Percentiles rank a stretch among this genome's conserved stretches.
phyloP scores from a whole-genome alignment of 1,140 invertebrate genomes.

The Drosophila navojoa region DNA sequence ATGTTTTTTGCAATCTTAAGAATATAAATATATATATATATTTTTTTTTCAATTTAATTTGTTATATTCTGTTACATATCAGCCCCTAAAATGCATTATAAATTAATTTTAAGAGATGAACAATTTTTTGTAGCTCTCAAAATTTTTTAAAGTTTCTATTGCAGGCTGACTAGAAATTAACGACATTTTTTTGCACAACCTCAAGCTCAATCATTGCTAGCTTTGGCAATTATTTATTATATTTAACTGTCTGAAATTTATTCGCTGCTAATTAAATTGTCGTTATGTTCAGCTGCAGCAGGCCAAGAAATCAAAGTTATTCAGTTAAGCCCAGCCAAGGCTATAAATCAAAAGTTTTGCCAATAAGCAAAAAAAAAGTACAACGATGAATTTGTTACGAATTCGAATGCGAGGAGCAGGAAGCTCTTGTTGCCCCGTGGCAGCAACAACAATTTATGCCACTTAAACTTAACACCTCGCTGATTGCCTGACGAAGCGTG shows the following conservation, averaged over 20 bases:
- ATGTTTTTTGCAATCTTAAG: too few relatives aligned
- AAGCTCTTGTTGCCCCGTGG: constrained; percentile 10
- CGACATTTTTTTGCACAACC: too few relatives aligned
- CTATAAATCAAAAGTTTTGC: constrained; percentile 49
- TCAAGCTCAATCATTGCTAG: too few relatives aligned
- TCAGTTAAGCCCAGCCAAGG: not conserved
- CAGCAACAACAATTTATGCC: constrained; percentile 63
- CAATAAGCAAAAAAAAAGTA: constrained; percentile 14
- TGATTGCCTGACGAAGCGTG: constrained; percentile 64
- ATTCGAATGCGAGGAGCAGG: constrained; percentile 1
- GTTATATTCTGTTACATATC: too few relatives aligned
- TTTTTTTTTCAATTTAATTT: too few relatives aligned
- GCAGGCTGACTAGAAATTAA: too few relatives aligned
- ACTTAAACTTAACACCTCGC: constrained; percentile 71
- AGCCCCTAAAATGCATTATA: too few relatives aligned
- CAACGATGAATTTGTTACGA: constrained; percentile 4
- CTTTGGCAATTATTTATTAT: not conserved
- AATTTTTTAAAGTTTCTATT: too few relatives aligned
- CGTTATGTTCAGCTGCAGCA: constrained; percentile 25
- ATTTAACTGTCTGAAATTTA: not conserved
- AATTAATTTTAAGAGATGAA: too few relatives aligned
- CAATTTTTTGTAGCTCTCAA: too few relatives aligned
- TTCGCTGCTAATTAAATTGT: constrained; percentile 6
- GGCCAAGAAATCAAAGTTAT: not conserved
- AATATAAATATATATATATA: too few relatives aligned